phyloP scores from a whole-genome alignment of 2,113 vertebrate species.

The Micronisus gabar region DNA sequence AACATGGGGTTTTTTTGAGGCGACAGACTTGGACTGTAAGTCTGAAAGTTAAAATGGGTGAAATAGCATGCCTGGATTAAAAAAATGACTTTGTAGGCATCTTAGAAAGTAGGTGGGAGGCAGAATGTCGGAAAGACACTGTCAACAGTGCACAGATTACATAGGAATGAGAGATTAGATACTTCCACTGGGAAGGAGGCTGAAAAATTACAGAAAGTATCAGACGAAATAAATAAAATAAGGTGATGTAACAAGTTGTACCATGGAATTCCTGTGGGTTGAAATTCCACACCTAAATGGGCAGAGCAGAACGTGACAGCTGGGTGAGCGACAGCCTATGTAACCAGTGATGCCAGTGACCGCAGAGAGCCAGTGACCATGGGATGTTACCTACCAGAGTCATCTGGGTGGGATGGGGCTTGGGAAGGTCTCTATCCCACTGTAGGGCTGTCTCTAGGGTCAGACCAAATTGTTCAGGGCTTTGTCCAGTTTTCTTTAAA shows the following conservation, averaged over 20 bases:
- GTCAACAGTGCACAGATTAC: background rate
- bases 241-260: background rate
- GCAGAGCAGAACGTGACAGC: background rate
- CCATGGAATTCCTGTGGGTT: background rate
- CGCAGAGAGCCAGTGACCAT: accelerated
- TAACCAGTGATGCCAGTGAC: background rate
- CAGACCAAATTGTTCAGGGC: background rate
- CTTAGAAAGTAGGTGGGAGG: background rate
- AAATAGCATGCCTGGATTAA: background rate
- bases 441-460: background rate
- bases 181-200: background rate
- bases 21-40: background rate
- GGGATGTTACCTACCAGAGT: background rate
- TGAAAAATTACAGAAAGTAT: background rate
- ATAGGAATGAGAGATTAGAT: background rate
- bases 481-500: background rate
- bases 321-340: background rate
- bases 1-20: background rate
- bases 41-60: background rate
- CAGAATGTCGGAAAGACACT: background rate
- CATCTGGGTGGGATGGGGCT: background rate
- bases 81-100: background rate
- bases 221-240: background rate
- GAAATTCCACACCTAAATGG: background rate
- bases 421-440: background rate